Evolutionary conservation across 1,140 invertebrate species (phyloP).

Genomic region (Temnothorax longispinosus): DNA sequence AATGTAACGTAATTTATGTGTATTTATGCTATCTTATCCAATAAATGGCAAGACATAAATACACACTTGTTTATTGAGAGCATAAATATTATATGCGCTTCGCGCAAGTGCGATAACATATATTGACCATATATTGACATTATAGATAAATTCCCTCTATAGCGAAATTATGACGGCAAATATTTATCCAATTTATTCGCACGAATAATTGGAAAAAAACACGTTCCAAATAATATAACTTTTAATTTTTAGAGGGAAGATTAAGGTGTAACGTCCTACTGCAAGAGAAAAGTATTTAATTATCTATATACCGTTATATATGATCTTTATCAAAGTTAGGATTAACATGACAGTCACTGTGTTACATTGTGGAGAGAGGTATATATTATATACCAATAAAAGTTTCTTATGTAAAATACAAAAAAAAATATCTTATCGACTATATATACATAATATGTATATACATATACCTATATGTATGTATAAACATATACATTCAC

Average conservation of each 20-base stretch:
- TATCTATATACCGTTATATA: neutral
- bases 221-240: neutral
- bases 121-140: neutral
- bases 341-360: slow-evolving; percentile 12
- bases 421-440: neutral
- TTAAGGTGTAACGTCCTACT: neutral
- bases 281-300: neutral
- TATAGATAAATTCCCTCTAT: neutral
- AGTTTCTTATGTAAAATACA: slow-evolving; percentile 15
- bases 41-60: neutral
- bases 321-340: slow-evolving; percentile 6
- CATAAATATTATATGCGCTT: neutral
- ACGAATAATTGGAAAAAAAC: neutral
- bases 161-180: neutral
- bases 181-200: neutral
- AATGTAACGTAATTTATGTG: neutral
- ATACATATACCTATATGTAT: neutral
- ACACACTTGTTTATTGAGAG: neutral
- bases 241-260: neutral
- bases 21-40: neutral
- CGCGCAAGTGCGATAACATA: neutral
- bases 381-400: slow-evolving; percentile 21
- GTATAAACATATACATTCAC: neutral
- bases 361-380: neutral
- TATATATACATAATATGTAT: slow-evolving; percentile 8